Evolutionary conservation across 2,113 vertebrate species (phyloP).

Genomic region (Tenrec ecaudatus): DNA sequence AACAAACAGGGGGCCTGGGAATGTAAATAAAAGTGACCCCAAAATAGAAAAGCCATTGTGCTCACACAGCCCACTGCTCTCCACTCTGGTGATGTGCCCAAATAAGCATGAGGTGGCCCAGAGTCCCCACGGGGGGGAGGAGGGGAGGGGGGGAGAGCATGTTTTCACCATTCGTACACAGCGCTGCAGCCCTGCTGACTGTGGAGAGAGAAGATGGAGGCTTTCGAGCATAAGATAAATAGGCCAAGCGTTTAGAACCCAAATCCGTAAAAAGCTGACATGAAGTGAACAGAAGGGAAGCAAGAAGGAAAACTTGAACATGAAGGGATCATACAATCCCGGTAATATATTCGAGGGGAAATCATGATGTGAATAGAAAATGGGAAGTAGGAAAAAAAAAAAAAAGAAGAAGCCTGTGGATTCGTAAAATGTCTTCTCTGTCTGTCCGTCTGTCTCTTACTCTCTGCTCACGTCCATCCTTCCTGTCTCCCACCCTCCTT

Average conservation of each 20-base stretch:
- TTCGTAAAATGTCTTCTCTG: background rate
- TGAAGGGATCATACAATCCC: conserved; percentile 21
- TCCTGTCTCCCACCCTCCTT: background rate
- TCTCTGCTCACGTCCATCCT: background rate
- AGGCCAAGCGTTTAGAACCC: background rate
- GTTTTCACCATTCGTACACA: background rate
- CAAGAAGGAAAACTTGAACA: conserved; percentile 42
- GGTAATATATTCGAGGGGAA: background rate
- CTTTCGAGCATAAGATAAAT: conserved; percentile 40
- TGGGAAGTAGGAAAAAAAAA: background rate
- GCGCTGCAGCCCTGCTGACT: background rate
- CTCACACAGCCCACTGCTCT: background rate
- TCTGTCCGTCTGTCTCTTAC: background rate
- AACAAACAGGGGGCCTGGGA: background rate
- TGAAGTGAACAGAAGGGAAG: conserved; percentile 50
- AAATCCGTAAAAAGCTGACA: conserved; percentile 57
- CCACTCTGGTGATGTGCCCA: background rate
- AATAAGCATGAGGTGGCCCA: background rate
- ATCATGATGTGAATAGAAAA: conserved; percentile 34
- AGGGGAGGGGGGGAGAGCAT: rapidly evolving
- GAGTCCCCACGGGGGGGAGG: background rate
- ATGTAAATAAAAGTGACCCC: conserved; percentile 17
- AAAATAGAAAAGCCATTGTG: background rate
- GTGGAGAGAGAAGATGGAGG: background rate
- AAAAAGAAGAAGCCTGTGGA: background rate